phyloP scores from a whole-genome alignment of 2,113 vertebrate species.

The Ploceus nigricollis region DNA sequence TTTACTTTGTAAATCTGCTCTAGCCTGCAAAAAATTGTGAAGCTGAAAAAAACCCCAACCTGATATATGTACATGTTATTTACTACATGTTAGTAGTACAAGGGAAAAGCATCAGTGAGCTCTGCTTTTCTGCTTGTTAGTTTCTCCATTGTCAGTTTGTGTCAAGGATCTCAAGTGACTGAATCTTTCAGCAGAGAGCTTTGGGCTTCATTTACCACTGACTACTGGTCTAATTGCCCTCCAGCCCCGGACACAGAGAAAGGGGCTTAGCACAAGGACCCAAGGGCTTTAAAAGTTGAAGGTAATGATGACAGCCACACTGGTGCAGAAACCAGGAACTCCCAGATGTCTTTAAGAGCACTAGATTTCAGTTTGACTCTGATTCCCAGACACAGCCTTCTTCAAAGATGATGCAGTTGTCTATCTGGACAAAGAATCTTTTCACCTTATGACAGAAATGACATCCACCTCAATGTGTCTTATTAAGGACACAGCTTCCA shows the following conservation, averaged over 20 bases:
- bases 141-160: background rate
- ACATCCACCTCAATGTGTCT: background rate
- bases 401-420: background rate
- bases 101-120: background rate
- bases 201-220: background rate
- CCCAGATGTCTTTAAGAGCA: background rate
- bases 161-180: background rate
- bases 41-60: background rate
- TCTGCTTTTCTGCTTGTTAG: background rate
- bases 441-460: background rate
- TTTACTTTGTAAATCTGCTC: background rate
- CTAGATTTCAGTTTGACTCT: background rate
- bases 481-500: background rate
- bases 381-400: background rate
- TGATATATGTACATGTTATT: background rate
- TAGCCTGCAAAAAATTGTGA: background rate
- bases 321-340: background rate
- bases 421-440: conserved; percentile 23
- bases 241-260: background rate
- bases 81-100: background rate
- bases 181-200: background rate
- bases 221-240: conserved; percentile 15
- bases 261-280: background rate
- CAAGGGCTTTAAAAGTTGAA: background rate
- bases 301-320: background rate